Conservation (phyloP, 2,888 invertebrate genomes). For the Stratiomys singularior region DNA sequence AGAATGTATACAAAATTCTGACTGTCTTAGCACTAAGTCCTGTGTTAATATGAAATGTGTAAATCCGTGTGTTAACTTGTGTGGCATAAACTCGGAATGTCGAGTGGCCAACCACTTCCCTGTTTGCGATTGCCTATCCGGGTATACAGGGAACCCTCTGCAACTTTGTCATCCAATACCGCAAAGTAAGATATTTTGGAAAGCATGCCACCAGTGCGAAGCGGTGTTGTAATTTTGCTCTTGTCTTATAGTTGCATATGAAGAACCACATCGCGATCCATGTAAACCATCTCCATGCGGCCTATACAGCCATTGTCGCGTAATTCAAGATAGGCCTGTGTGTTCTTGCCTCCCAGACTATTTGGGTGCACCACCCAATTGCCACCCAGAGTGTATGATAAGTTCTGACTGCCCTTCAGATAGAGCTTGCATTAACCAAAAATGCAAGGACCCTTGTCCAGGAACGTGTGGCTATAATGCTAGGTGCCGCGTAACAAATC, state of each 20-base stretch:
- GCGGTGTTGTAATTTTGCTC: neutral
- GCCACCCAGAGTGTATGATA: constrained; percentile 80
- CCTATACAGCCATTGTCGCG: constrained; percentile 67
- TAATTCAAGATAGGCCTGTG: constrained; percentile 73
- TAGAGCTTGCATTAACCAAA: constrained; percentile 79
- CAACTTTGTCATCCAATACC: constrained; percentile 74
- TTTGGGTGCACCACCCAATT: constrained; percentile 77
- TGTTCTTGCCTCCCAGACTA: constrained; percentile 79
- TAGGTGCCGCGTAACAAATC: constrained; percentile 78
- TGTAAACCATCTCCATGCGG: constrained; percentile 68
- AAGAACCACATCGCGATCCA: constrained; percentile 59
- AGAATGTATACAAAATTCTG: constrained; percentile 88
- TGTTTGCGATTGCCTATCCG: constrained; percentile 77
- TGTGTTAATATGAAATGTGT: constrained; percentile 86
- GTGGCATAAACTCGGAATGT: constrained; percentile 86
- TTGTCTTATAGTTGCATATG: constrained; percentile 32
- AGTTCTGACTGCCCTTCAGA: constrained; percentile 79
- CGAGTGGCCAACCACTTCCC: constrained; percentile 85
- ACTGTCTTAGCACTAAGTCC: constrained; percentile 80
- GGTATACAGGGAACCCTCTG: constrained; percentile 83
- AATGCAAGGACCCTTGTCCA: constrained; percentile 78
- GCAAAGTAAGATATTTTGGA: constrained; percentile 59
- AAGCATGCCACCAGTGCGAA: neutral
- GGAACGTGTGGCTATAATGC: constrained; percentile 81
- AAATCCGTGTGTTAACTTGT: constrained; percentile 84